Evolutionary conservation across 2,888 invertebrate genomes (phyloP), one percentile per base, ranked within the genome.

Genomic region (Drosophila koepferae): DNA sequence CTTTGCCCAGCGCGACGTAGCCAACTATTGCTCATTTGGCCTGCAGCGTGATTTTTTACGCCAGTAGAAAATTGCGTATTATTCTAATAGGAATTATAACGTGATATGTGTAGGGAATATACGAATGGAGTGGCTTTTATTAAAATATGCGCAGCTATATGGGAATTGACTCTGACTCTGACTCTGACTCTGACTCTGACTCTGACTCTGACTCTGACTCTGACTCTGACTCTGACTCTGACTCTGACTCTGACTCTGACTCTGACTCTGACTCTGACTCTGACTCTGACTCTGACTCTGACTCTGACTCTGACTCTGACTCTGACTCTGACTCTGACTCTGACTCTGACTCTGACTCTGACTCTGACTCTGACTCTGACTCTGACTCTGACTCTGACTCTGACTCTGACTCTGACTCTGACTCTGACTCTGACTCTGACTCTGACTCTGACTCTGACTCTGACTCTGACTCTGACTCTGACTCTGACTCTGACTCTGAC

Each of bases 1-100:
- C 74, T 71, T 71, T 66, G 68, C 54, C 65, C 58, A 23, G 12
- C 38, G 12, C 38, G 41, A 38, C 40, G 66, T 4, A 10, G 31
- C n/a, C n/a, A 31, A 28, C 48, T 76, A 88, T 77, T 87, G 78
- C 86, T 87, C 87, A 80, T 68, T 84, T 80, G 9, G 81, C 86
- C 86, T 66, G 70, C 69, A 81, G 86, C 86, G 63, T 62, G 71
- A 74, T 71, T 67, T 67, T 61, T 74, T 54, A 43, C 59, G 64
- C 46, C 66, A 34, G 41, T 23, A 55, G 43, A 55, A 70, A 81
- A 74, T 74, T 77, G 75, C 80, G 77, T 87, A 80, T 84, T 82
- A 78, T 68, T 81, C 67, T 86, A 81, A 84, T 75, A 51, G 66
- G 48, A 63, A 82, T 66, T 54, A 77, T 43, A 65, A 12, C 43